Evolutionary conservation across 1,140 invertebrate genomes (phyloP), one percentile per base, ranked within the genome.

Genomic region (Ceratosolen fusciceps): DNA sequence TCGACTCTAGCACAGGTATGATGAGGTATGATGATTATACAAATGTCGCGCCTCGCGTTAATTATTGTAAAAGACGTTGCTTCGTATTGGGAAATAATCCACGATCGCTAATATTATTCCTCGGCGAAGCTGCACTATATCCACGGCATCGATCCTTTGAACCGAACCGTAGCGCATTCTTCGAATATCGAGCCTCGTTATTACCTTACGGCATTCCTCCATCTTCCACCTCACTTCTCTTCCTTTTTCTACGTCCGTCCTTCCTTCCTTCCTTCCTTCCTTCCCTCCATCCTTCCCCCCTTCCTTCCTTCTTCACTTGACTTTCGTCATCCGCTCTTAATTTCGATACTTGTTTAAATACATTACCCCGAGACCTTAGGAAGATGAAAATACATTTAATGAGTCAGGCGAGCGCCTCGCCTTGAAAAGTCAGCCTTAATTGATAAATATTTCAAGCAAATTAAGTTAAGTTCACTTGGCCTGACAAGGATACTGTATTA

Each of bases 1-100:
- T 92, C 92, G 7, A 92, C 91, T n/a, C 83, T 92, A 71, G 87
- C 92, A 24, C 89, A 92, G 84, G 92, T 93, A 86, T 81, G 78
- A 19, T 72, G 2, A 62, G 3, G 21, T 80, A 75, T 71, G n/a
- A 47, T 47, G 74, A 70, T n/a, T 54, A 16, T 39, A 58, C n/a
- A 56, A 31, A 29, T 1, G 7, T 39, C 34, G n/a, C 4, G 19
- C n/a, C n/a, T 68, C 16, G 34, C 19, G 24, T 47, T 24, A 12
- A 70, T 70, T 10, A 14, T 47, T 14, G 21, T n/a, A n/a, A 70
- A 47, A 70, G 0, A 26, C 0, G 34, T 8, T 37, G 60, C 21
- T n/a, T n/a, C 19, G n/a, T n/a, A 8, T 3, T n/a, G 60, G 31
- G 31, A 65, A 65, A 5, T n/a, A n/a, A n/a, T n/a, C n/a, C n/a